A percentile compares a stretch with the other conserved stretches of the same genome.
Conservation (phyloP, 2,888 invertebrate genomes). For the Stenchaetothrips biformis region DNA sequence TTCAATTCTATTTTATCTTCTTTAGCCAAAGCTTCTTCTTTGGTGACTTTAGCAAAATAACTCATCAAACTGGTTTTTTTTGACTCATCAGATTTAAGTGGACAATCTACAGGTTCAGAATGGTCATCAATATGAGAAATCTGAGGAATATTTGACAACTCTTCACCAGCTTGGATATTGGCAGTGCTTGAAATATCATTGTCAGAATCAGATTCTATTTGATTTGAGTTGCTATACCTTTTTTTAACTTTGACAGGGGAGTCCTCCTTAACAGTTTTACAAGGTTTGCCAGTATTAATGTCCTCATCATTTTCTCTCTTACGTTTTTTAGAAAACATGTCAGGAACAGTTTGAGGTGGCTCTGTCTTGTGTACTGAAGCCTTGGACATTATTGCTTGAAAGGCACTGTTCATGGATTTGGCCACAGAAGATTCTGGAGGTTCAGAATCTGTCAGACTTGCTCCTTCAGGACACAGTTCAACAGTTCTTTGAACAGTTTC, state of each 20-base stretch:
- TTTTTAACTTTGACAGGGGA: neutral
- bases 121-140: neutral
- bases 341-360: no score
- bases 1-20: conserved; percentile 31
- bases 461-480: neutral
- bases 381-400: neutral
- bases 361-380: neutral
- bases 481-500: neutral
- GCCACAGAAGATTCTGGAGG: neutral
- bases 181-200: neutral
- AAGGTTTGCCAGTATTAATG: neutral
- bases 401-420: neutral
- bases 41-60: conserved; percentile 55
- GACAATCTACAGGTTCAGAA: neutral
- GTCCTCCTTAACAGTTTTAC: neutral
- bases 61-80: conserved; percentile 58
- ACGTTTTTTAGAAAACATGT: neutral
- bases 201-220: neutral
- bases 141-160: no score
- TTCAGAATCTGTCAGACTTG: neutral
- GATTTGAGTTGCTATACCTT: neutral
- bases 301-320: neutral
- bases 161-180: no score
- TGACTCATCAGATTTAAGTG: conserved; percentile 1
- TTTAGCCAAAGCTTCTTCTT: conserved; percentile 42